A percentile compares a stretch with the other conserved stretches of the same genome.
Conservation (phyloP, 2,888 invertebrate species). For the Caenorhabditis doughertyi region DNA sequence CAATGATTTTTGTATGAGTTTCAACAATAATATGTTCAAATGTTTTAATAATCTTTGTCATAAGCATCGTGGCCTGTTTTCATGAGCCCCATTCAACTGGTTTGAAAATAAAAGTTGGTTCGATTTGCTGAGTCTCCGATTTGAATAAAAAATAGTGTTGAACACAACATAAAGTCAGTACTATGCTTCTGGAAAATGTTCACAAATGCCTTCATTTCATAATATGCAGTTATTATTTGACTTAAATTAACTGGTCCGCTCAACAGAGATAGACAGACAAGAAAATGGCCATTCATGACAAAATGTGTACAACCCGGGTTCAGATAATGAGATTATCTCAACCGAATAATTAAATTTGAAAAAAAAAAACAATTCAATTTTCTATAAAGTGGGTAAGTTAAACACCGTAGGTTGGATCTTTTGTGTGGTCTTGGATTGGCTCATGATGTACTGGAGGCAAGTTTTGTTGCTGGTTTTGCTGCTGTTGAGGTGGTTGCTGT, state of each 20-base stretch:
- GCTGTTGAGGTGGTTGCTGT: constrained; percentile 45
- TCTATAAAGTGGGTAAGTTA: constrained; percentile 40
- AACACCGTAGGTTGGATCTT: constrained; percentile 74
- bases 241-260: constrained; percentile 8
- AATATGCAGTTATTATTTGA: constrained; percentile 24
- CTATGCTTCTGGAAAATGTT: not conserved
- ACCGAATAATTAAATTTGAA: not conserved
- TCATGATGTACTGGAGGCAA: constrained; percentile 61
- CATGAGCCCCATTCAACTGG: not conserved
- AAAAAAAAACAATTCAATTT: not conserved
- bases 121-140: no score
- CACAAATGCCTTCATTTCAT: constrained; percentile 43
- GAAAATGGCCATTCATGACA: constrained; percentile 43
- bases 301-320: constrained; percentile 32
- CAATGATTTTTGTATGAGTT: not conserved
- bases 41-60: not conserved
- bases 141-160: no score
- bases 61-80: not conserved
- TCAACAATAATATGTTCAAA: not conserved
- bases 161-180: no score
- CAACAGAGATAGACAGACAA: constrained; percentile 45
- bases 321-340: constrained; percentile 23
- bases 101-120: not conserved
- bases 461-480: constrained; percentile 23
- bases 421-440: constrained; percentile 70